phyloP scores from a whole-genome alignment of 2,113 vertebrate genomes.

The Anser cygnoides region DNA sequence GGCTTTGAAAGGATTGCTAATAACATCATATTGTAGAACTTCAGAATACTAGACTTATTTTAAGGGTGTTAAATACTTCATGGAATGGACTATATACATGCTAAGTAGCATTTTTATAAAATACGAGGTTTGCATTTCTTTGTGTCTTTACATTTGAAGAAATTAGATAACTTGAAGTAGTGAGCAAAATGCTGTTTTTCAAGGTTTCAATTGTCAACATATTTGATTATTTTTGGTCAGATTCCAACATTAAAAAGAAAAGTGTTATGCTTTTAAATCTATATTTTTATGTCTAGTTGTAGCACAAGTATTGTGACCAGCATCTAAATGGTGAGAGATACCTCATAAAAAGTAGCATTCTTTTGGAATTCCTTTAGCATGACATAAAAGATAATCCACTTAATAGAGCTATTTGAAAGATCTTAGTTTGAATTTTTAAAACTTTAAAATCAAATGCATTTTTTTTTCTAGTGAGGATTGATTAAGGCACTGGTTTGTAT shows the following conservation, averaged over 20 bases:
- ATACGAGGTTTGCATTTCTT: neutral
- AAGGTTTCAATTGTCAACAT: neutral
- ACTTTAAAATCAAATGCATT: fast-evolving
- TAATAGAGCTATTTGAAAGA: neutral
- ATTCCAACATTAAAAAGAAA: neutral
- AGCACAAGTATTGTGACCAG: neutral
- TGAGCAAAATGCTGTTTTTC: neutral
- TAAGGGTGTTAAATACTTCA: neutral
- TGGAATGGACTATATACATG: neutral
- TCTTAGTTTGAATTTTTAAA: neutral
- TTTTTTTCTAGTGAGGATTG: neutral
- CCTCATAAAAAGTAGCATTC: neutral
- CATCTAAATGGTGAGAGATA: neutral
- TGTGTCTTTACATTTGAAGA: neutral
- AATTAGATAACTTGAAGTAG: neutral
- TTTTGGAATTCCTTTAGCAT: neutral
- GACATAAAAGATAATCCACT: neutral
- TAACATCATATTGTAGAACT: neutral
- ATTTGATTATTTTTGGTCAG: neutral
- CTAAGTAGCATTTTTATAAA: neutral
- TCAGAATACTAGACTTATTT: neutral
- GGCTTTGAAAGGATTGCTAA: neutral
- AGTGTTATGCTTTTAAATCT: fast-evolving
- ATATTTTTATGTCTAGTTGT: neutral
- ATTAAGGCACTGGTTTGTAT: neutral